phyloP scores from a whole-genome alignment of 2,113 vertebrate species.

The Percina caprodes region DNA sequence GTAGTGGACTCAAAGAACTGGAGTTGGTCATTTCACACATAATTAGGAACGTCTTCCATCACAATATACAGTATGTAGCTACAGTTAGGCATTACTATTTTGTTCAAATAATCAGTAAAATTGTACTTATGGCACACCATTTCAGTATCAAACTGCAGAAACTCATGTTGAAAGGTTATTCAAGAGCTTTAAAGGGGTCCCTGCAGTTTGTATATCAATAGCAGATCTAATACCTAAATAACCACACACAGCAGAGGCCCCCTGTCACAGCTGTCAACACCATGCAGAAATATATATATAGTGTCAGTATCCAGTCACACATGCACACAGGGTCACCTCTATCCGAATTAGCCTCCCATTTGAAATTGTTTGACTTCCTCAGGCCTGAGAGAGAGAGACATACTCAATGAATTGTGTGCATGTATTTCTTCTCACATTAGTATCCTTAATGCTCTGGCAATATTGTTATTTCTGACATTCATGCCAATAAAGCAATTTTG shows the following conservation, averaged over 20 bases:
- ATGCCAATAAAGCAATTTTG: no score
- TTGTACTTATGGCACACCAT: not conserved
- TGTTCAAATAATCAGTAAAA: not conserved
- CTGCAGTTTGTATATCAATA: not conserved
- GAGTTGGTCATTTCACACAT: no score
- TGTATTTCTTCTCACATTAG: no score
- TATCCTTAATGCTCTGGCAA: no score
- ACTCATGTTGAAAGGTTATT: not conserved
- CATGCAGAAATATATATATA: conserved; percentile 52
- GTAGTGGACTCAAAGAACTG: no score
- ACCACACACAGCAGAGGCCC: conserved; percentile 19
- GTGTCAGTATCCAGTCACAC: conserved; percentile 28
- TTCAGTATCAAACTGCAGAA: conserved; percentile 1
- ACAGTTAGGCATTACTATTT: not conserved
- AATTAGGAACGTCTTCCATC: not conserved
- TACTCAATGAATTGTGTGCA: no score
- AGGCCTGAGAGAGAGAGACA: no score
- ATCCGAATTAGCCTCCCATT: conserved; percentile 32
- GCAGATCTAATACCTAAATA: conserved; percentile 28
- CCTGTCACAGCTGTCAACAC: conserved; percentile 59
- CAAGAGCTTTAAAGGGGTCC: not conserved
- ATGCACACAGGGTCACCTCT: conserved; percentile 61
- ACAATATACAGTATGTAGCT: no score
- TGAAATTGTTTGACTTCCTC: no score
- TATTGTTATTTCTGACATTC: no score